Evolutionary conservation across 1,140 invertebrate genomes (phyloP).

Genomic region (Epicauta chinensis): DNA sequence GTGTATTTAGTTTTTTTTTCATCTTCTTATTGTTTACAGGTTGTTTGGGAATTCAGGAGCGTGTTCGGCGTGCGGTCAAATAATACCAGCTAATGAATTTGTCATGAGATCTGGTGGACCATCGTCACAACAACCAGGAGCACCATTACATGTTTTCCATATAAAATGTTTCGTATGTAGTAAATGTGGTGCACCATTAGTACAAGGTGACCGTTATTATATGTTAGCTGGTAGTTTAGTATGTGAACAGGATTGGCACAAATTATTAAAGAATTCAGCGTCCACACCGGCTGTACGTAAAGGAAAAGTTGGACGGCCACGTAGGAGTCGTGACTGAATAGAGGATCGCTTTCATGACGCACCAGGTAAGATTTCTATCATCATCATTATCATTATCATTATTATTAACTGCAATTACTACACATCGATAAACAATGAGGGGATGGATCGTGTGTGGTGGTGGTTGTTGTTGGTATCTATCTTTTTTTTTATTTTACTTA

Average conservation of each 20-base stretch:
- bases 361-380: no score
- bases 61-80: constrained; percentile 82
- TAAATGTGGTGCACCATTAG: constrained; percentile 79
- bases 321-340: constrained; percentile 60
- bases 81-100: constrained; percentile 84
- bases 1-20: constrained; percentile 6
- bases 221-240: constrained; percentile 76
- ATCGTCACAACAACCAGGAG: constrained; percentile 28
- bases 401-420: no score
- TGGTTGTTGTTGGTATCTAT: no score
- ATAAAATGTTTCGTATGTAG: constrained; percentile 91
- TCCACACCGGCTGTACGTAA: constrained; percentile 65
- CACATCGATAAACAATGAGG: no score
- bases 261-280: constrained; percentile 70
- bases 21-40: constrained; percentile 50
- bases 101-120: constrained; percentile 72
- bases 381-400: no score
- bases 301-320: constrained; percentile 66
- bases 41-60: constrained; percentile 81
- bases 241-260: constrained; percentile 90
- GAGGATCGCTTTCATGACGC: not conserved
- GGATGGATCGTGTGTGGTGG: no score
- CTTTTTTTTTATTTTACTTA: constrained; percentile 16
- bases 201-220: constrained; percentile 85
- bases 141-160: constrained; percentile 72